Percentiles rank a stretch among this genome's conserved stretches.
Conservation (phyloP, 1,140 invertebrate genomes). For the Panagrolaimus sp. region DNA sequence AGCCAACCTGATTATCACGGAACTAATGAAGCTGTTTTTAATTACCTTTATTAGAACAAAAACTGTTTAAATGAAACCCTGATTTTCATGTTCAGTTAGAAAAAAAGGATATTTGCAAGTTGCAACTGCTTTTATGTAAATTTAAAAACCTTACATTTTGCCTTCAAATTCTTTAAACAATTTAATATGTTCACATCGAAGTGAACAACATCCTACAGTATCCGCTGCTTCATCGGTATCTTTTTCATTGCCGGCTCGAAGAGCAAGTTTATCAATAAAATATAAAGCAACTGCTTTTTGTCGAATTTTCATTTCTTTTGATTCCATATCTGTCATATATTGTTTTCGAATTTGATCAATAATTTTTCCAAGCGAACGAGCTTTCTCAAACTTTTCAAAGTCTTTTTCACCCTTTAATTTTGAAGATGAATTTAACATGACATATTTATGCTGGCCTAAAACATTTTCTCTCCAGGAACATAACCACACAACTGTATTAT, state of each 20-base stretch:
- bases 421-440: constrained; percentile 99
- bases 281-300: constrained; percentile 95
- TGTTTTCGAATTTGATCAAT: constrained; percentile 77
- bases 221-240: constrained; percentile 82
- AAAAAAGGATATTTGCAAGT: too few relatives aligned
- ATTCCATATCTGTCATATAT: constrained; percentile 89
- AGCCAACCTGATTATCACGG: too few relatives aligned
- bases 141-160: constrained; percentile 61
- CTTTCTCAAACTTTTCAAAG: constrained; percentile 98
- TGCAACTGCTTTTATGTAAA: too few relatives aligned
- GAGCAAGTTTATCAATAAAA: constrained; percentile 95
- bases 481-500: constrained; percentile 92
- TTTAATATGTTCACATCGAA: constrained; percentile 91
- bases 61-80: too few relatives aligned
- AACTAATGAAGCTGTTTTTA: too few relatives aligned
- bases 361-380: constrained; percentile 71
- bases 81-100: too few relatives aligned
- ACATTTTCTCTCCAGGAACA: constrained; percentile 98
- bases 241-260: constrained; percentile 99
- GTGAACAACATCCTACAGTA: constrained; percentile 97
- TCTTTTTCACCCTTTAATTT: constrained; percentile 99
- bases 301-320: constrained; percentile 93
- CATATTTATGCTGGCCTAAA: constrained; percentile 88
- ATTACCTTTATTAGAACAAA: too few relatives aligned
- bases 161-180: constrained; percentile 82